Evolutionary conservation across 2,888 invertebrate species (phyloP).

Genomic region (Latrodectus hesperus): DNA sequence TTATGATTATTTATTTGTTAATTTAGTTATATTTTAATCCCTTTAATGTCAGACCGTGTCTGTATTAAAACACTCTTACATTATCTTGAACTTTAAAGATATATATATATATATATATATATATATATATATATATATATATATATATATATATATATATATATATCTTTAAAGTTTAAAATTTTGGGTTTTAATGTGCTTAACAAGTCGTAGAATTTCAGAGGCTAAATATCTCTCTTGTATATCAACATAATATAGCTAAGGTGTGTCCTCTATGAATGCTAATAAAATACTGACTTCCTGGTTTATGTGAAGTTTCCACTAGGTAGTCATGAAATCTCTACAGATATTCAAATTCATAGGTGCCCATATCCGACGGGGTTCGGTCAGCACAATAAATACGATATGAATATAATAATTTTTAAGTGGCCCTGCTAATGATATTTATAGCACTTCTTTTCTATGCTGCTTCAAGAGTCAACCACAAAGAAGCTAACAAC

Average conservation of each 20-base stretch:
- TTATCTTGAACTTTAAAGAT: too few species aligned
- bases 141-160: too few species aligned
- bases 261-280: not conserved
- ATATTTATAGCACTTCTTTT: conserved; percentile 27
- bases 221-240: not conserved
- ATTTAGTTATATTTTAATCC: too few species aligned
- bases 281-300: not conserved
- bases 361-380: not conserved
- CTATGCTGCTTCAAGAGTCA: not conserved
- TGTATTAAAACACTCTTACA: too few species aligned
- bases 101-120: too few species aligned
- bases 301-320: not conserved
- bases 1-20: too few species aligned
- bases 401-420: conserved; percentile 28
- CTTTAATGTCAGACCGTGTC: too few species aligned
- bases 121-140: too few species aligned
- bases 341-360: not conserved
- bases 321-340: not conserved
- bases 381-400: not conserved
- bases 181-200: not conserved
- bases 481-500: not conserved
- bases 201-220: not conserved
- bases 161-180: too few species aligned
- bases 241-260: not conserved
- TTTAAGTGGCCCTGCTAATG: not conserved